These are phyloP conservation scores for Dorcus parallelipipedus DNA, from an alignment of 2,888 invertebrate genomes.

Conservation along the genomic window DNA sequence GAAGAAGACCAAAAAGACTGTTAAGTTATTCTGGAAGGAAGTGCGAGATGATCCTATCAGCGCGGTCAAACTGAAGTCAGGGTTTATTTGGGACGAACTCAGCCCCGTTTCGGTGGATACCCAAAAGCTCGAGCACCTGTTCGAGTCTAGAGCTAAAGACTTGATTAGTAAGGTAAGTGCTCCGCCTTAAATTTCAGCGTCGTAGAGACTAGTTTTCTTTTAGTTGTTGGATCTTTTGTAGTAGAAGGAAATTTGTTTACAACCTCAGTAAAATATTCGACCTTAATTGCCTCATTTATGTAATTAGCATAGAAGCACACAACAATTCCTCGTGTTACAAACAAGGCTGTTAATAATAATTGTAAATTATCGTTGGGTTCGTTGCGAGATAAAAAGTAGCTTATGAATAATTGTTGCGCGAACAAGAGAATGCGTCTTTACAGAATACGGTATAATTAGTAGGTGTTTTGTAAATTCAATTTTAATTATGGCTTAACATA, in stretches of 20 bases:
- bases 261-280: no score
- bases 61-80: slow-evolving; percentile 53
- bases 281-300: no score
- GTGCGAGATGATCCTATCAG: slow-evolving; percentile 75
- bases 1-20: slow-evolving; percentile 91
- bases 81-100: slow-evolving; percentile 90
- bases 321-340: no score
- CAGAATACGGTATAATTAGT: no score
- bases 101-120: slow-evolving; percentile 83
- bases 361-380: no score
- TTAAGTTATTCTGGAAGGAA: slow-evolving; percentile 98
- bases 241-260: no score
- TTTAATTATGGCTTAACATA: neutral
- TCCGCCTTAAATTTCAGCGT: neutral
- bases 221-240: no score
- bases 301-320: no score
- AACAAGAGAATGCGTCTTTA: no score
- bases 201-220: neutral
- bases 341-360: no score
- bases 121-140: slow-evolving; percentile 90
- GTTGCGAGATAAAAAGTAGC: no score
- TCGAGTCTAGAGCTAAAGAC: slow-evolving; percentile 96
- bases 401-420: no score
- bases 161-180: slow-evolving; percentile 81
- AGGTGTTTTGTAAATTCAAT: neutral